These are phyloP conservation scores for Siderastrea siderea DNA, from an alignment of 92 coral and sea anemone genomes.

Conservation along the genomic window DNA sequence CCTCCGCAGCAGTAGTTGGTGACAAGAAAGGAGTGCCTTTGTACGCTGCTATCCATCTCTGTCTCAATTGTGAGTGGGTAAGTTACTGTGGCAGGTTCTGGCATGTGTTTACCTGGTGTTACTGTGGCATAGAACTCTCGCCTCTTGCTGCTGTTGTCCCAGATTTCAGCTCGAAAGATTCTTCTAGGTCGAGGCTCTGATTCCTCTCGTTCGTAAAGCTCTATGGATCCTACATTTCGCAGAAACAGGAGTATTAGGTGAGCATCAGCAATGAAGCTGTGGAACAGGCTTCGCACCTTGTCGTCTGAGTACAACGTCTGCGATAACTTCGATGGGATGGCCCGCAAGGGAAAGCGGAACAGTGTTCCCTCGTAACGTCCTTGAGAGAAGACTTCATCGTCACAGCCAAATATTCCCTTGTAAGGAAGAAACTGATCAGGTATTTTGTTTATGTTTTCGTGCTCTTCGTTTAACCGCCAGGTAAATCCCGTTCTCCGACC, in stretches of 20 bases:
- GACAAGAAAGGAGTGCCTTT: conserved; percentile 30
- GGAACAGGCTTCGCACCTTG: conserved; percentile 60
- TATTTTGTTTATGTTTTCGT: neutral
- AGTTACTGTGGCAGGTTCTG: conserved; percentile 58
- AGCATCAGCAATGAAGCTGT: conserved; percentile 67
- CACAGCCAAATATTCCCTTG: conserved; percentile 71
- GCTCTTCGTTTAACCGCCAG: conserved; percentile 39
- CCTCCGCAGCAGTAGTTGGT: conserved; percentile 60
- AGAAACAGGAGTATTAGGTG: conserved; percentile 70
- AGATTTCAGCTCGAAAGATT: conserved; percentile 63
- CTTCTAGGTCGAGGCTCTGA: conserved; percentile 55
- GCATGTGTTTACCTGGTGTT: conserved; percentile 32
- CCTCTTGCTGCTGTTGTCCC: conserved; percentile 62
- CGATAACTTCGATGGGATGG: conserved; percentile 69
- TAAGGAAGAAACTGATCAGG: conserved; percentile 83
- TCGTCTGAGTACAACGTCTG: conserved; percentile 69
- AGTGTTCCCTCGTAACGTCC: conserved; percentile 77
- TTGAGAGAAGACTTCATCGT: conserved; percentile 34
- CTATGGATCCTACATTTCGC: conserved; percentile 61
- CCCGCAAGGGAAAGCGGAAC: conserved; percentile 86
- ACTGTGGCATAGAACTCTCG: conserved; percentile 46
- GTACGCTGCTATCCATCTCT: neutral
- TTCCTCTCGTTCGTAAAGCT: conserved; percentile 60
- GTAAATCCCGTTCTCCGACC: conserved; percentile 50
- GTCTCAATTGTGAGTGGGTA: conserved; percentile 61